phyloP scores from a whole-genome alignment of 2,113 vertebrate genomes.

The Crypturellus undulatus region DNA sequence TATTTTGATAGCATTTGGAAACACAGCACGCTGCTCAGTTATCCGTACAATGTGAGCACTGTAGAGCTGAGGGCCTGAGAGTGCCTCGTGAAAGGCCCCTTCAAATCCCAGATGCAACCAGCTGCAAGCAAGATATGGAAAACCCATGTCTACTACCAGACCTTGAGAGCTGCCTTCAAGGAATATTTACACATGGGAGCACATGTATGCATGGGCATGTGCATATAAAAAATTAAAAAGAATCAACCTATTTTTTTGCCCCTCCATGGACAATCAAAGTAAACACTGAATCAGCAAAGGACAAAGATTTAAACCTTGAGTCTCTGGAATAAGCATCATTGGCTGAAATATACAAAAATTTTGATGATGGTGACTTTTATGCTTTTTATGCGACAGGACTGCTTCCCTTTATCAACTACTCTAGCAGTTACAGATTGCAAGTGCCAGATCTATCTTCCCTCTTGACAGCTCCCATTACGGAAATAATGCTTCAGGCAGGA shows the following conservation, averaged over 20 bases:
- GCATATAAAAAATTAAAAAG: neutral
- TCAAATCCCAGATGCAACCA: neutral
- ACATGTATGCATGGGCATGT: neutral
- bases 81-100: neutral
- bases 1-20: neutral
- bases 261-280: neutral
- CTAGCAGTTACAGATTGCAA: neutral
- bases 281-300: neutral
- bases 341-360: neutral
- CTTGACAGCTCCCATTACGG: neutral
- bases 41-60: neutral
- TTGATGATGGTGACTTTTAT: neutral
- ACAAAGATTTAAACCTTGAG: neutral
- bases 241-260: neutral
- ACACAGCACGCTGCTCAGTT: neutral
- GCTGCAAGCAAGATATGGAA: neutral
- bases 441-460: neutral
- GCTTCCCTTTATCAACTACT: neutral
- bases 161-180: neutral
- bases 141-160: neutral
- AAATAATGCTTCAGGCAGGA: constrained; percentile 44
- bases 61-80: neutral
- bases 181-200: neutral
- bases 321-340: neutral
- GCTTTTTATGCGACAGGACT: neutral